phyloP scores from a whole-genome alignment of 2,888 invertebrate species.

The Mycalesis mineus region DNA sequence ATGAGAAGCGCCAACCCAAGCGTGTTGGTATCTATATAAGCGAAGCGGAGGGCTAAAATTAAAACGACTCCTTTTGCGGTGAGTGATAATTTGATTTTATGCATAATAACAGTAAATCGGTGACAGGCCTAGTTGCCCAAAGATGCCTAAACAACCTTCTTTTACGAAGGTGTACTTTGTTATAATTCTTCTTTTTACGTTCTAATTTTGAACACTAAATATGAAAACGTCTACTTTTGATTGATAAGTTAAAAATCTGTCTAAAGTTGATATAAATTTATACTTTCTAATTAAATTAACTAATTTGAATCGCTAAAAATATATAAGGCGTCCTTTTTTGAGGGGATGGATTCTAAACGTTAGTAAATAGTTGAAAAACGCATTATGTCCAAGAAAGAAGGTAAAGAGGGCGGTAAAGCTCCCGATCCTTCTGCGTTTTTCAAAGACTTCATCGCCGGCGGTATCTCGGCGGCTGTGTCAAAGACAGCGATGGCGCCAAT shows the following conservation, averaged over 20 bases:
- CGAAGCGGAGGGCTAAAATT: too few relatives aligned
- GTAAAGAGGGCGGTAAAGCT: conserved; percentile 30
- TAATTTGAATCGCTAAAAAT: too few relatives aligned
- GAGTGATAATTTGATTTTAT: too few relatives aligned
- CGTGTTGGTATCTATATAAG: too few relatives aligned
- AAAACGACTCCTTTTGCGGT: too few relatives aligned
- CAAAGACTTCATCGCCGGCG: conserved; percentile 95
- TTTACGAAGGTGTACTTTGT: conserved; percentile 2
- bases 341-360: conserved; percentile 16
- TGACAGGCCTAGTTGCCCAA: too few relatives aligned
- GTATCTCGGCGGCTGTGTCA: conserved; percentile 94
- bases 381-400: conserved; percentile 36
- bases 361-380: conserved; percentile 20
- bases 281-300: conserved; percentile 10
- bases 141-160: not conserved
- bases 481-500: conserved; percentile 97
- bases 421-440: conserved; percentile 81
- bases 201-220: conserved; percentile 26
- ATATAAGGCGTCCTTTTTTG: not conserved
- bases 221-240: conserved; percentile 9
- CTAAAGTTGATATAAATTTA: conserved; percentile 14
- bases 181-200: conserved; percentile 15
- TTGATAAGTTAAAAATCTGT: conserved; percentile 15
- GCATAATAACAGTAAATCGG: too few relatives aligned
- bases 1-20: too few relatives aligned